phyloP scores from a whole-genome alignment of 2,113 vertebrate species.

The Saccopteryx leptura region DNA sequence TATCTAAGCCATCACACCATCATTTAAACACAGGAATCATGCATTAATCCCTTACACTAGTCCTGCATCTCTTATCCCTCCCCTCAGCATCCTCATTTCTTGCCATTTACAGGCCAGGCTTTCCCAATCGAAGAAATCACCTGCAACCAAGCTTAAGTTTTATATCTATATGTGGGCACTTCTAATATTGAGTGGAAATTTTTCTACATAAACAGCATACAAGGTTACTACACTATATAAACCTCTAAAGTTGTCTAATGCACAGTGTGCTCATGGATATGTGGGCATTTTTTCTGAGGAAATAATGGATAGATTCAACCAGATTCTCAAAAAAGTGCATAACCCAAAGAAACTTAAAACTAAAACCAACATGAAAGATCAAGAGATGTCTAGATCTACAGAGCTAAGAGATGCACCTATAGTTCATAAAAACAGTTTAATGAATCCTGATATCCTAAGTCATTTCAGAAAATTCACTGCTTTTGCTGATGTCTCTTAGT shows the following conservation, averaged over 20 bases:
- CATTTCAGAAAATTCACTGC: conserved; percentile 59
- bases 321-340: conserved; percentile 9
- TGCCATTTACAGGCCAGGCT: neutral
- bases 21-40: neutral
- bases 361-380: neutral
- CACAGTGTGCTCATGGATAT: neutral
- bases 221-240: neutral
- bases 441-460: neutral
- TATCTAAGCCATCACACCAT: neutral
- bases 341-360: conserved; percentile 22
- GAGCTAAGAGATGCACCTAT: neutral
- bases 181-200: neutral
- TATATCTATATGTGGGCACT: neutral
- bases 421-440: conserved; percentile 39
- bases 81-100: neutral
- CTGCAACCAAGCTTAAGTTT: neutral
- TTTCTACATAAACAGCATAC: neutral
- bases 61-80: neutral
- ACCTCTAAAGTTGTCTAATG: neutral
- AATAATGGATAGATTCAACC: neutral
- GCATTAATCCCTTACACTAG: neutral
- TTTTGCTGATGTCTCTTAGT: conserved; percentile 51
- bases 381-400: neutral
- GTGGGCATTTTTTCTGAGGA: conserved; percentile 7
- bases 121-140: conserved; percentile 1